Conservation (phyloP, 2,888 invertebrate species). For the Panopea generosa region DNA sequence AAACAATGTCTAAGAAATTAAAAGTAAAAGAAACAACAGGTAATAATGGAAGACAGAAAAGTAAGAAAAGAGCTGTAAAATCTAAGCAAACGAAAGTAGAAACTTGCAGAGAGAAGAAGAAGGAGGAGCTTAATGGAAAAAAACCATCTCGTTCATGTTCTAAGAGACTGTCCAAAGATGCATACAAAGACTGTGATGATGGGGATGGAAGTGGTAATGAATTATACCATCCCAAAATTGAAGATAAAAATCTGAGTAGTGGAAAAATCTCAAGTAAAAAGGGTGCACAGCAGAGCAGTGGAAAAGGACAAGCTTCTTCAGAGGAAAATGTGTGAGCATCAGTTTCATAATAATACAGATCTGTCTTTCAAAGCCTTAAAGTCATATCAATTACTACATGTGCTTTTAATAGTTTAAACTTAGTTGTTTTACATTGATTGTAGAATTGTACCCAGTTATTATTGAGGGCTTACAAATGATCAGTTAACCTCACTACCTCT, state of each 20-base stretch:
- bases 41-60: slow-evolving; percentile 33
- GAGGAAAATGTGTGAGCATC: slow-evolving; percentile 10
- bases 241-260: slow-evolving; percentile 44
- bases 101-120: not conserved
- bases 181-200: slow-evolving; percentile 58
- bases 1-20: not conserved
- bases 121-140: slow-evolving; percentile 7
- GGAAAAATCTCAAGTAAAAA: no score
- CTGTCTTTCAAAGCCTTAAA: no score
- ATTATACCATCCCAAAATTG: slow-evolving; percentile 37
- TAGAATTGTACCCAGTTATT: no score
- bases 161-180: slow-evolving; percentile 50
- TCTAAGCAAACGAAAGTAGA: not conserved
- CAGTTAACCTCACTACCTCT: no score
- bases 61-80: slow-evolving; percentile 68
- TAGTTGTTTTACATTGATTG: no score
- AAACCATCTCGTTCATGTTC: slow-evolving; percentile 29
- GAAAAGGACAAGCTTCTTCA: not conserved
- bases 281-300: no score
- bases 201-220: slow-evolving; percentile 55
- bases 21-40: not conserved
- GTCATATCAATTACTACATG: no score
- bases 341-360: no score
- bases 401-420: no score
- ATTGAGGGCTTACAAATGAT: no score